Percentiles rank a stretch among this genome's conserved stretches.
Evolutionary conservation across 2,797 vertebrate species (phyloP).

Genomic region (Falco cherrug): DNA sequence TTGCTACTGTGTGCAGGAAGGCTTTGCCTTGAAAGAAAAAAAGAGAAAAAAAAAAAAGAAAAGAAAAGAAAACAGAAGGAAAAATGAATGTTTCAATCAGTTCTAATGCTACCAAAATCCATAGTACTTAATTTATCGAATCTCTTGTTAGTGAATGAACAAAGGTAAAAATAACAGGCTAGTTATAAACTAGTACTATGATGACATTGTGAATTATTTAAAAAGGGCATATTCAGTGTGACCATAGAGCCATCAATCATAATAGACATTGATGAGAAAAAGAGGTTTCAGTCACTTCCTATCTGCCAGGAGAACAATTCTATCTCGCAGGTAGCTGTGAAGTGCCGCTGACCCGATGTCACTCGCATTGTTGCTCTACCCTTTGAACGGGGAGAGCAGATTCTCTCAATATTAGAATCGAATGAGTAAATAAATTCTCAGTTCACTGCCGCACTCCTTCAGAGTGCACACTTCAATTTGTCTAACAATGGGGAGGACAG

Average conservation of each 20-base stretch:
- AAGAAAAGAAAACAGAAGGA: neutral
- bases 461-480: constrained; percentile 92
- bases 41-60: no score
- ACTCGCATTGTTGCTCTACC: constrained; percentile 94
- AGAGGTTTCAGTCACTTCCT: constrained; percentile 92
- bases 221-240: constrained; percentile 99
- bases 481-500: constrained; percentile 93
- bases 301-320: constrained; percentile 94
- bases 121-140: constrained; percentile 89
- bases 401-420: constrained; percentile 89
- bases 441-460: constrained; percentile 87
- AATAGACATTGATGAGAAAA: constrained; percentile 97
- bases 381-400: constrained; percentile 91
- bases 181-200: constrained; percentile 98
- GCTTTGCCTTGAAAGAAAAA: neutral
- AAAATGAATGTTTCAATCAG: constrained; percentile 53
- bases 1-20: neutral
- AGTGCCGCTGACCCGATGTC: constrained; percentile 94
- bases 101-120: constrained; percentile 65
- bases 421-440: constrained; percentile 95
- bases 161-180: constrained; percentile 99
- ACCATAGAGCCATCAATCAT: constrained; percentile 99
- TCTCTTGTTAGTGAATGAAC: constrained; percentile 92
- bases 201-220: constrained; percentile 99
- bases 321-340: constrained; percentile 96